Conservation (phyloP, 1,140 invertebrate genomes). For the Asobara japonica region DNA sequence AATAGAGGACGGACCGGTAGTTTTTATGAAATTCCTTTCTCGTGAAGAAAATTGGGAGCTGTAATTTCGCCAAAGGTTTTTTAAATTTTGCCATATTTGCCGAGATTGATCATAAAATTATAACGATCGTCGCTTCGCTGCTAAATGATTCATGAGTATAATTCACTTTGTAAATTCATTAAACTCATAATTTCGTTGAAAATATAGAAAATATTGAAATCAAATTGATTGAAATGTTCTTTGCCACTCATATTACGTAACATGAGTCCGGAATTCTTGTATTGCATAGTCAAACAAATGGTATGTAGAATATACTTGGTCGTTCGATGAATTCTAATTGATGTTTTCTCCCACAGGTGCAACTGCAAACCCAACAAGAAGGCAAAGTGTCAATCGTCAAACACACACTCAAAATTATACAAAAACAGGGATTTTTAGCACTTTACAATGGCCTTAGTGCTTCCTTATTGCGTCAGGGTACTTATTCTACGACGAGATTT, state of each 20-base stretch:
- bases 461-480: slow-evolving; percentile 91
- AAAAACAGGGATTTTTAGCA: slow-evolving; percentile 84
- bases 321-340: neutral
- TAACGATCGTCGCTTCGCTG: too few relatives aligned
- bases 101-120: too few relatives aligned
- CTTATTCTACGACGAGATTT: slow-evolving; percentile 97
- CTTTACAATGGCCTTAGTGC: slow-evolving; percentile 98
- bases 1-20: too few relatives aligned
- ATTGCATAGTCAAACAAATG: neutral
- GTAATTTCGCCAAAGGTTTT: too few relatives aligned
- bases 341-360: slow-evolving; percentile 72
- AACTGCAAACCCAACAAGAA: slow-evolving; percentile 96
- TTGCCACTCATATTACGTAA: slow-evolving; percentile 15
- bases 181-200: too few relatives aligned
- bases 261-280: slow-evolving; percentile 6
- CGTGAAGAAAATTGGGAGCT: too few relatives aligned
- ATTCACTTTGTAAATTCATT: too few relatives aligned
- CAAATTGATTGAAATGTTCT: neutral
- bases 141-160: too few relatives aligned
- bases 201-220: neutral
- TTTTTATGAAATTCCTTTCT: too few relatives aligned
- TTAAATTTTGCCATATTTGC: too few relatives aligned
- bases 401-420: slow-evolving; percentile 80
- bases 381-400: slow-evolving; percentile 79
- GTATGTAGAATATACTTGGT: neutral